Evolutionary conservation across 2,888 invertebrate genomes (phyloP).

Genomic region (Nysson spinosus): DNA sequence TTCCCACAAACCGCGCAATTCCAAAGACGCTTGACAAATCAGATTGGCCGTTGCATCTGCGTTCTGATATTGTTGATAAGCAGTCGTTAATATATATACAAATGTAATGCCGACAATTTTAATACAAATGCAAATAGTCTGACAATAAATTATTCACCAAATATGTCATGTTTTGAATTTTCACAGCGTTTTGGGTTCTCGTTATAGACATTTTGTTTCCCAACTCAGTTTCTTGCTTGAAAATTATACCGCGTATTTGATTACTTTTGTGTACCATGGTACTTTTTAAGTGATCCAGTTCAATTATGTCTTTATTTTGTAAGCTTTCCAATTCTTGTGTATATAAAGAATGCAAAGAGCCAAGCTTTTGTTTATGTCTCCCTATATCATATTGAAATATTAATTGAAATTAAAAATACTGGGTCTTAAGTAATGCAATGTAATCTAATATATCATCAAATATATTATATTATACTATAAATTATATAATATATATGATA

Average conservation of each 20-base stretch:
- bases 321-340: conserved; percentile 79
- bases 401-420: not conserved
- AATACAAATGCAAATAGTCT: not conserved
- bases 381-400: conserved; percentile 71
- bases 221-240: conserved; percentile 78
- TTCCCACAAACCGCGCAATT: conserved; percentile 66
- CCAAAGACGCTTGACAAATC: conserved; percentile 56
- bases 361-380: conserved; percentile 80
- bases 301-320: conserved; percentile 78
- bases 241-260: conserved; percentile 81
- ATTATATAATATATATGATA: no score
- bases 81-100: not conserved
- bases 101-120: not conserved
- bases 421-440: no score
- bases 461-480: no score
- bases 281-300: conserved; percentile 79
- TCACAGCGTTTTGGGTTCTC: conserved; percentile 65
- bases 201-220: conserved; percentile 59
- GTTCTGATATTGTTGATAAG: conserved; percentile 54
- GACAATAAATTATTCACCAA: conserved; percentile 58
- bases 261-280: conserved; percentile 80
- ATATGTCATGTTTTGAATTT: conserved; percentile 62
- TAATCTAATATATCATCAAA: no score
- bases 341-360: conserved; percentile 80
- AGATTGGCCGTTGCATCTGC: conserved; percentile 62